Evolutionary conservation across 2,888 invertebrate species (phyloP).

Genomic region (Oegoconia quadripuncta): DNA sequence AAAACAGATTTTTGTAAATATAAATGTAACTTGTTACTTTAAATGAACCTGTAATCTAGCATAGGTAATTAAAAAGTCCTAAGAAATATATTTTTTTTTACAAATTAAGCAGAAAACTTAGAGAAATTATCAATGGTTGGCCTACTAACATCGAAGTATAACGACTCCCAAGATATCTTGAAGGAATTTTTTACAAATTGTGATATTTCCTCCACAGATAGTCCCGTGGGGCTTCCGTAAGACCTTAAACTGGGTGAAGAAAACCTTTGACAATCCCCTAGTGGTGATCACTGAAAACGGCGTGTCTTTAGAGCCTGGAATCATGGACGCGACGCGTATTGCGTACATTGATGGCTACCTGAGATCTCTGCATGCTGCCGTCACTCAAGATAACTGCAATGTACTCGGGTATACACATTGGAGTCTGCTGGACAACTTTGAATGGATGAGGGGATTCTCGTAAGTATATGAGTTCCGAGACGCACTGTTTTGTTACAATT

Average conservation of each 20-base stretch:
- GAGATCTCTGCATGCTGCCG: slow-evolving; percentile 59
- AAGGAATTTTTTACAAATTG: neutral
- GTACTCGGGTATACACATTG: slow-evolving; percentile 85
- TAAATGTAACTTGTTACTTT: too few species aligned
- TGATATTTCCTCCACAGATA: slow-evolving; percentile 55
- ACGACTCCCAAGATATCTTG: too few species aligned
- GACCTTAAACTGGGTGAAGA: slow-evolving; percentile 80
- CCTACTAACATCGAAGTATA: too few species aligned
- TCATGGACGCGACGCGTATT: slow-evolving; percentile 69
- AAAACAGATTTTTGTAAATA: too few species aligned
- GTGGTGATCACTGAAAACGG: slow-evolving; percentile 82
- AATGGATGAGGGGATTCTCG: slow-evolving; percentile 88
- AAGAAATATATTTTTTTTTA: too few species aligned
- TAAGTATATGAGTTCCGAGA: slow-evolving; percentile 40
- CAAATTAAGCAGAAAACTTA: too few species aligned
- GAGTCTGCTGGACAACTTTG: slow-evolving; percentile 90
- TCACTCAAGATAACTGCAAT: slow-evolving; percentile 76
- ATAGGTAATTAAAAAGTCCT: too few species aligned
- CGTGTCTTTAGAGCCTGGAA: slow-evolving; percentile 62
- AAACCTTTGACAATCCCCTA: slow-evolving; percentile 77
- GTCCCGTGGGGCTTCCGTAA: slow-evolving; percentile 83
- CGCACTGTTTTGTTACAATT: too few species aligned
- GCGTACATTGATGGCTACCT: slow-evolving; percentile 75
- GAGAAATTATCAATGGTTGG: too few species aligned
- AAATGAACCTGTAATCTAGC: too few species aligned